These are phyloP conservation scores for Chaetorhynchus papuensis DNA, from an alignment of 2,113 vertebrate genomes.

Conservation along the genomic window DNA sequence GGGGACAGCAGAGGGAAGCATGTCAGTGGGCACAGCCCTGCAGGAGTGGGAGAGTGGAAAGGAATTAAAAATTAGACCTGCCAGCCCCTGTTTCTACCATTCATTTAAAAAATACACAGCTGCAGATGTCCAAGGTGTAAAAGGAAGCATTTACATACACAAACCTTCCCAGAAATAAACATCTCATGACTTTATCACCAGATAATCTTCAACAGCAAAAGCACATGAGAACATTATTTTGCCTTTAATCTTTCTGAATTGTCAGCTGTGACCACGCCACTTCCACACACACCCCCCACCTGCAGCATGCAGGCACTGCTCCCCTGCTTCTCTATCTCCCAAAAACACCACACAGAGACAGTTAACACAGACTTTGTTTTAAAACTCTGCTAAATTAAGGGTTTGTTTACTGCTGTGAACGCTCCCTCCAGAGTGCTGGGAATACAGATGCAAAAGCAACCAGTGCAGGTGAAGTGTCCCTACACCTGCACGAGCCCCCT, in stretches of 20 bases:
- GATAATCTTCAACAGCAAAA: neutral
- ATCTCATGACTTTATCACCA: neutral
- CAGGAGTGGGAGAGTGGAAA: neutral
- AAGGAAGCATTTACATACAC: neutral
- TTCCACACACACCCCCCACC: fast-evolving
- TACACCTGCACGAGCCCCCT: neutral
- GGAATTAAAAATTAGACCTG: neutral
- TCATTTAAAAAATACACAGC: neutral
- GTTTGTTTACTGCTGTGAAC: neutral
- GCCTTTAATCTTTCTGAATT: neutral
- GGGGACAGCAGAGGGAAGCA: neutral
- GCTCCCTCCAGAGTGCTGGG: neutral
- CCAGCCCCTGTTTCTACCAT: neutral
- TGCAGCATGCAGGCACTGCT: neutral
- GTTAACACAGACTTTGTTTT: neutral
- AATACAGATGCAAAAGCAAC: neutral
- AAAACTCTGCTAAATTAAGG: neutral
- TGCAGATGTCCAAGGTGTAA: neutral
- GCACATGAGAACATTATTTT: neutral
- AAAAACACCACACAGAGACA: neutral
- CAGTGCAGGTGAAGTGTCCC: neutral
- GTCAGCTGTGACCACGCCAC: neutral
- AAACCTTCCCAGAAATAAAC: neutral
- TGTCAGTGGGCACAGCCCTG: neutral
- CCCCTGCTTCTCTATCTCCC: neutral